Evolutionary conservation across 2,797 vertebrate species (phyloP).

Genomic region (Mareca strepera): DNA sequence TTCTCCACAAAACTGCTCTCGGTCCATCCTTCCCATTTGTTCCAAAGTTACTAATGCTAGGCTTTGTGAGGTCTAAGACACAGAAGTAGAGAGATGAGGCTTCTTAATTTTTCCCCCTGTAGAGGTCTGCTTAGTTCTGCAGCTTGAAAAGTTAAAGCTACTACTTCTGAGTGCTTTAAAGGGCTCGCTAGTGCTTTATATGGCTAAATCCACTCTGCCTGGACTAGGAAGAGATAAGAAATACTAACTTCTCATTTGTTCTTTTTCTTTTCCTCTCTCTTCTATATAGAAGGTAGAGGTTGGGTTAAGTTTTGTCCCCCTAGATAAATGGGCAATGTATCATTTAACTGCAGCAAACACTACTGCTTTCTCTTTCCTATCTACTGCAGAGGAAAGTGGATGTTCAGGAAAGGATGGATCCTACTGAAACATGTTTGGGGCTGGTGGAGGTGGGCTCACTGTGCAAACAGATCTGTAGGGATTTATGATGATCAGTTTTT

Average conservation of each 20-base stretch:
- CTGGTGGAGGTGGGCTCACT: background rate
- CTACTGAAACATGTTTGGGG: constrained; percentile 3
- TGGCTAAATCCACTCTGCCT: background rate
- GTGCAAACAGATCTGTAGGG: constrained; percentile 39
- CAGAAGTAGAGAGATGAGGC: background rate
- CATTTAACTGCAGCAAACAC: background rate
- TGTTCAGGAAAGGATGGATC: background rate
- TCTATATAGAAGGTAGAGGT: background rate
- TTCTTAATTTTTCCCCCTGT: background rate
- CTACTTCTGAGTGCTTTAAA: background rate
- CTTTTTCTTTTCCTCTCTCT: background rate
- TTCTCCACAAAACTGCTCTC: background rate
- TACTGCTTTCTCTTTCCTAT: background rate
- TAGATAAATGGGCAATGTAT: background rate
- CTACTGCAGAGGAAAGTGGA: background rate
- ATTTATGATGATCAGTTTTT: constrained; percentile 61
- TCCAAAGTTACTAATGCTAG: background rate
- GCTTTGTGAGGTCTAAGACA: background rate
- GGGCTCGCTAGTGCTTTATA: background rate
- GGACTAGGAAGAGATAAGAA: background rate
- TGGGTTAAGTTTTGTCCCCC: background rate
- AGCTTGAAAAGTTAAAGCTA: background rate
- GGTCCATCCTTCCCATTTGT: background rate
- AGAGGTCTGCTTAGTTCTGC: background rate
- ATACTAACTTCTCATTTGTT: background rate